These are phyloP conservation scores for Otus scops DNA, from an alignment of 2,797 vertebrate species.

Conservation along the genomic window DNA sequence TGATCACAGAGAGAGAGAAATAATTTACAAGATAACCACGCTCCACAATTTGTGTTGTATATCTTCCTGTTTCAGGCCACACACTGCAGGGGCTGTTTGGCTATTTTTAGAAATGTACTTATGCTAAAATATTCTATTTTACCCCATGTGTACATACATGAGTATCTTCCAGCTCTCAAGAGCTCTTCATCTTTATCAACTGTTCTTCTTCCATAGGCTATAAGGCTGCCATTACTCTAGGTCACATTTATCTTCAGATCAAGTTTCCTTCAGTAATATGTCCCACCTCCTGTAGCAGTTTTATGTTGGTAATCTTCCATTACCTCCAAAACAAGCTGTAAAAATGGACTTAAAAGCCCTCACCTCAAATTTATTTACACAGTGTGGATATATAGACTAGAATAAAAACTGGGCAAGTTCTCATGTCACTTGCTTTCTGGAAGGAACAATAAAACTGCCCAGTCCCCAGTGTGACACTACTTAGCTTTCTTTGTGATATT, in stretches of 20 bases:
- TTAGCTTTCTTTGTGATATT: not conserved
- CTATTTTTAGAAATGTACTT: not conserved
- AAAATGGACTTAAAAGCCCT: not conserved
- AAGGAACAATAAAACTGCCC: not conserved
- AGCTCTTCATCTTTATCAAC: not conserved
- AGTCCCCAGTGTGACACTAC: not conserved
- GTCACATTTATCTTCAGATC: not conserved
- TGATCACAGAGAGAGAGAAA: not conserved
- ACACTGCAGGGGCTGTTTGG: not conserved
- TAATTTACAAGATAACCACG: not conserved
- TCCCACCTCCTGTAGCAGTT: not conserved
- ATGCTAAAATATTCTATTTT: not conserved
- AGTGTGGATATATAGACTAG: not conserved
- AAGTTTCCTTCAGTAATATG: not conserved
- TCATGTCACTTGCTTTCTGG: not conserved
- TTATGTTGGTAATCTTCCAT: not conserved
- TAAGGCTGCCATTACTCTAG: not conserved
- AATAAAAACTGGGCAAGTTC: not conserved
- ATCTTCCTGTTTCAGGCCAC: not conserved
- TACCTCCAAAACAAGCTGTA: not conserved
- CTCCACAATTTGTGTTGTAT: not conserved
- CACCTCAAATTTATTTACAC: not conserved
- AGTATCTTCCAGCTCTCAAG: not conserved
- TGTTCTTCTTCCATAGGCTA: not conserved
- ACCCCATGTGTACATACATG: not conserved